Base-by-base conservation (phyloP, 1,140 invertebrate genomes). In the Drosophila biarmipes region DNA sequence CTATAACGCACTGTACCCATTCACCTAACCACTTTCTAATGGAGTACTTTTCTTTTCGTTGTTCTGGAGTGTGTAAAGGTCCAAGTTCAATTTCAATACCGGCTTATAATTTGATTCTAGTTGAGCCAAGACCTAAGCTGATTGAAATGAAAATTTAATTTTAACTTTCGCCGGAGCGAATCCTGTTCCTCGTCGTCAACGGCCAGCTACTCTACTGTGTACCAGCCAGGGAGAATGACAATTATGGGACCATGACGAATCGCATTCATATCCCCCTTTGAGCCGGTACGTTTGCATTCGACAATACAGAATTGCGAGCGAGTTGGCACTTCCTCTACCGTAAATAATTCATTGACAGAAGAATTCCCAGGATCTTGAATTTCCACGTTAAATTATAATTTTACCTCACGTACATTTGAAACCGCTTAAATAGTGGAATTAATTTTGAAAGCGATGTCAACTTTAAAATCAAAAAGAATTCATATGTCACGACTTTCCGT, bases 51-150 rank as follows among this genome's bases (percentile, higher is more conserved):
- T 7, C 5, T 27, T 27, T 37, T 0, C 38, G 5, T 7, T 19
- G 10, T 27, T 37, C 14, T 35, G 19, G 21, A 35, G 42, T 21
- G 11, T 37, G 15, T 17, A 34, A 34, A 14, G 19, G 19, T 34
- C 40, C 31, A 37, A 34, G 48, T 69, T 69, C 63, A 69, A 69
- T 69, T 69, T 69, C n/a, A 38, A 69, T 34, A 4, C 29, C 17
- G 34, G 40, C 49, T 69, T 21, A 46, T 12, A 69, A 56, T 68
- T 68, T 69, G 64, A 69, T 69, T 40, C 66, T 34, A 69, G 10
- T 56, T 69, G 24, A 69, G 51, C 64, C 42, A 17, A 37, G 24
- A 34, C n/a, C 15, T 55, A 55, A 56, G 66, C 51, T 45, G 40
- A 48, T 46, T 31, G 34, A 69, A 46, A 55, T 56, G 27, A 48